Percentiles rank a stretch among this genome's conserved stretches.
phyloP scores from a whole-genome alignment of 2,888 invertebrate genomes.

The Papilio protenor region DNA sequence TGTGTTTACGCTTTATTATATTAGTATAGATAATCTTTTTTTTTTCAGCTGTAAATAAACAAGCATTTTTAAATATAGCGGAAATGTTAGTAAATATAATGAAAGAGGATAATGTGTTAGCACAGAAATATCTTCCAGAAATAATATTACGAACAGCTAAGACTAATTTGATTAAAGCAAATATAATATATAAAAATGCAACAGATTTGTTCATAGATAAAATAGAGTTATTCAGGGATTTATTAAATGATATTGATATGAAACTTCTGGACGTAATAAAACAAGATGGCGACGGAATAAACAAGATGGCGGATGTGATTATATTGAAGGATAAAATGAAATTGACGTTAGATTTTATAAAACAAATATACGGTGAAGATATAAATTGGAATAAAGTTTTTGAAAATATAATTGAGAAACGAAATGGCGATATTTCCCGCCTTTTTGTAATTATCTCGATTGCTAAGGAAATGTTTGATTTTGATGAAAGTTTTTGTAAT shows the following conservation, averaged over 20 bases:
- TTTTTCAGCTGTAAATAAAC: background rate
- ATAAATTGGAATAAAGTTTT: background rate
- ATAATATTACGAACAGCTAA: constrained; percentile 53
- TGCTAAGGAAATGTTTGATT: background rate
- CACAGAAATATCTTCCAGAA: constrained; percentile 55
- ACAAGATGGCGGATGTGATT: constrained; percentile 30
- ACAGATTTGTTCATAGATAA: constrained; percentile 57
- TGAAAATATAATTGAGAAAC: background rate
- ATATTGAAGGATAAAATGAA: background rate
- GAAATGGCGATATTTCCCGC: constrained; percentile 7
- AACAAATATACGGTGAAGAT: background rate
- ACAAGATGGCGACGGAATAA: constrained; percentile 27
- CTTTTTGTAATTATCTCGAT: constrained; percentile 19
- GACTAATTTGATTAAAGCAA: constrained; percentile 49
- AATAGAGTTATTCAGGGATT: constrained; percentile 56
- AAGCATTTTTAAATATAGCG: constrained; percentile 58
- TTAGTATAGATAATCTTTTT: background rate
- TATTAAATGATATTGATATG: constrained; percentile 44
- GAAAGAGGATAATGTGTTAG: constrained; percentile 58
- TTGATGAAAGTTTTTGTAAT: background rate
- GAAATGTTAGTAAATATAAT: constrained; percentile 56
- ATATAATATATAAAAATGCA: constrained; percentile 53
- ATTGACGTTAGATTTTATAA: constrained; percentile 24
- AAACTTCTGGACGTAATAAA: background rate
- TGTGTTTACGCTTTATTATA: too few relatives aligned